These are phyloP conservation scores for Lampris incognitus DNA, from an alignment of 2,113 vertebrate species.

Conservation along the genomic window DNA sequence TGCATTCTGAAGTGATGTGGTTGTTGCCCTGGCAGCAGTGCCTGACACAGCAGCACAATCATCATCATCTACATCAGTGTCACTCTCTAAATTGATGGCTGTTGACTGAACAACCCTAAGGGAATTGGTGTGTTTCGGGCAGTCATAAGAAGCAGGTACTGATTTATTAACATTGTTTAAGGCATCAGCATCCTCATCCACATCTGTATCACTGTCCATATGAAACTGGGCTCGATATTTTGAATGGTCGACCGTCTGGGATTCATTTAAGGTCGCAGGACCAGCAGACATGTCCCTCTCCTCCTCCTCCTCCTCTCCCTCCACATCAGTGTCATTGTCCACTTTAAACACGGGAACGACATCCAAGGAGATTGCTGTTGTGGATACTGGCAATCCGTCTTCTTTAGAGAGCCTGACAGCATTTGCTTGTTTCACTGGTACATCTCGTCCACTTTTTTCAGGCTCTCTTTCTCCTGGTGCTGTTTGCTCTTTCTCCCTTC, in stretches of 20 bases:
- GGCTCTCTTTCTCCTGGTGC: neutral
- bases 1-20: slow-evolving; percentile 11
- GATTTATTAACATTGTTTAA: slow-evolving; percentile 12
- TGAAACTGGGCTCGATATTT: slow-evolving; percentile 47
- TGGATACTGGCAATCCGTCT: slow-evolving; percentile 13
- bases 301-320: slow-evolving; percentile 62
- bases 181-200: slow-evolving; percentile 49
- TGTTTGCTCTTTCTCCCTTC: slow-evolving; percentile 19
- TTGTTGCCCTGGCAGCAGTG: slow-evolving; percentile 13
- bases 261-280: slow-evolving; percentile 14
- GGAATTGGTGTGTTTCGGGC: slow-evolving; percentile 1
- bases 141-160: slow-evolving; percentile 4
- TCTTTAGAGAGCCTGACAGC: slow-evolving; percentile 13
- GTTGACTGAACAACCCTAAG: slow-evolving; percentile 35
- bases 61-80: slow-evolving; percentile 70
- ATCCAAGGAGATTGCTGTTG: slow-evolving; percentile 7
- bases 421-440: slow-evolving; percentile 16
- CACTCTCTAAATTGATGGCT: slow-evolving; percentile 56
- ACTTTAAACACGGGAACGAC: slow-evolving; percentile 57
- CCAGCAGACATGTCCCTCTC: neutral
- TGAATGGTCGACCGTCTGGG: slow-evolving; percentile 21
- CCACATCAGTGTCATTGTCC: slow-evolving; percentile 76
- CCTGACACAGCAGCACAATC: slow-evolving; percentile 27
- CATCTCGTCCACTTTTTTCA: slow-evolving; percentile 13
- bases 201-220: slow-evolving; percentile 79